phyloP scores from a whole-genome alignment of 2,113 vertebrate genomes.

The Callorhinus ursinus region DNA sequence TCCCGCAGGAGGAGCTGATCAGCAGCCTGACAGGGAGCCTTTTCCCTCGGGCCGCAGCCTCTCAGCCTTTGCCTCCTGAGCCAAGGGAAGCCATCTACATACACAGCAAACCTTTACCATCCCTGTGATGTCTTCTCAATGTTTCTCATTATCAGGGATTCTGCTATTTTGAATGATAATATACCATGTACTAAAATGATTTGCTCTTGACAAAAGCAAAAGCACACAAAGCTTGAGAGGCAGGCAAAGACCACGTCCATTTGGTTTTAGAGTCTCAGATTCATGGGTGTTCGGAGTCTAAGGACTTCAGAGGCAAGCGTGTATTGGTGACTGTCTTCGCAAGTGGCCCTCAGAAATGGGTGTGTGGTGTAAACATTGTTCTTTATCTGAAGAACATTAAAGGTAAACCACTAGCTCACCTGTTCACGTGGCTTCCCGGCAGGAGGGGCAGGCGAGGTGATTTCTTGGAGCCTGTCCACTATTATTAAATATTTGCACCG shows the following conservation, averaged over 20 bases:
- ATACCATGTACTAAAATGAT: neutral
- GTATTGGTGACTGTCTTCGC: neutral
- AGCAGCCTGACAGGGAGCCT: neutral
- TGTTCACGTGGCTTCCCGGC: neutral
- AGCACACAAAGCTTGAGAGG: neutral
- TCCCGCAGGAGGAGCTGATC: neutral
- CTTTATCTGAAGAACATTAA: neutral
- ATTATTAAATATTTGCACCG: neutral
- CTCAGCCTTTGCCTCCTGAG: no score
- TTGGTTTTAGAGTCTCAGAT: neutral
- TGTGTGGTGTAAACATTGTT: neutral
- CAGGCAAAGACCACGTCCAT: neutral
- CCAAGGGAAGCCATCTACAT: neutral
- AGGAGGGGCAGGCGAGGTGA: neutral
- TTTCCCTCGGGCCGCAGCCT: neutral
- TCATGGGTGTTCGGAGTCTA: neutral
- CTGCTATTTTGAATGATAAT: neutral
- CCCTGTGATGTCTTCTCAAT: neutral
- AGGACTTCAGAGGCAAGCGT: neutral
- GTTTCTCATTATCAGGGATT: neutral
- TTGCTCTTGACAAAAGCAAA: neutral
- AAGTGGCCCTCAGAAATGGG: neutral
- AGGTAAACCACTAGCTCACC: neutral
- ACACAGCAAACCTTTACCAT: neutral
- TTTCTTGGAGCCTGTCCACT: neutral